Base-by-base conservation (phyloP, 1,140 invertebrate genomes). In the Aphaenogaster ashmeadi region DNA sequence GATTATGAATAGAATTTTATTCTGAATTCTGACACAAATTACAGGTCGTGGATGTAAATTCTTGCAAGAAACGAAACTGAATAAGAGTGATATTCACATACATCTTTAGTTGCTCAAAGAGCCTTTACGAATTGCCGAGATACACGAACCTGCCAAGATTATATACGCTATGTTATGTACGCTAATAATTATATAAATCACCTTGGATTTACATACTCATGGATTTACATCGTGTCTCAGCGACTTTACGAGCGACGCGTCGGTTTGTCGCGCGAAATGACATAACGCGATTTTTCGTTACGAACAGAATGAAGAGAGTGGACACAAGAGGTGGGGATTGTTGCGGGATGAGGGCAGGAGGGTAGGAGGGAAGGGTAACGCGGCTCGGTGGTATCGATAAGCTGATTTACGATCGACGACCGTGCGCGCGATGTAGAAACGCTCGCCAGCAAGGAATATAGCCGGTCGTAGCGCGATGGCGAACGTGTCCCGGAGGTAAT, bases 401-500 rank as follows among this genome's bases (percentile, higher is more conserved):
- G 58, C 74, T 86, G 83, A 86, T 86, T 78, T 86, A 86, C 74
- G 83, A 78, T 86, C 83, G 83, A 66, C 38, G 69, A 85, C 71
- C 71, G 44, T 66, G 62, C 44, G 36, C 71, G 41, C 72, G 58
- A 54, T 78, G 64, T 78, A 78, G 60, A 54, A 78, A 86, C 21
- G 83, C 36, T 71, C 36, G 50, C 64, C 47, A 81, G 79, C 64
- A 71, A 81, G 64, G 79, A 80, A 81, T 81, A 81, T 71, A 71
- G 50, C 64, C 64, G 50, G 64, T 81, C 50, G 64, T 66, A 81
- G 64, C 62, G 64, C 62, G 64, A 81, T 71, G 64, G 79, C 64
- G 50, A 52, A 71, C 79, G 79, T 71, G 60, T 86, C 74, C 84
- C 74, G 75, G 75, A 67, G 84, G 75, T 86, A 80, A 86, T 80